Base-by-base conservation (phyloP, 2,888 invertebrate species). In the Meiosimyza decipiens region DNA sequence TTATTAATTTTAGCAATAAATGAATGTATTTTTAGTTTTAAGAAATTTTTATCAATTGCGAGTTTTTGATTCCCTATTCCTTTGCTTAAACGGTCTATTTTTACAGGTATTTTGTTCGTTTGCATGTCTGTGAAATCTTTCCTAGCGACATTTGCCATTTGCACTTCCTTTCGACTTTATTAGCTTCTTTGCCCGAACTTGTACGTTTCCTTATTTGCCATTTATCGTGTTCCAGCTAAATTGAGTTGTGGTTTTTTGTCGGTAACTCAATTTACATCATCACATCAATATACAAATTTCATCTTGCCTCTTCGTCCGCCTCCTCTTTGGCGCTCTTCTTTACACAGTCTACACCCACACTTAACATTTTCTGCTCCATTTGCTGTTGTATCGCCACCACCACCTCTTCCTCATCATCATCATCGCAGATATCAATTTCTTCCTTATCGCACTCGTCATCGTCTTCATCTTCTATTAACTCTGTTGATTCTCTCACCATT, bases 231-330 rank as follows among this genome's bases (percentile, higher is more conserved):
- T 52, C 47, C 62, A 52, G 28, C 18, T 59, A 5, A 18, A 28
- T 2, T 33, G 59, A 66, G 65, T 33, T 33, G 12, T 50, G 51
- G 33, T 63, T 51, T 15, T 57, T 15, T 33, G n/a, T 22, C 22
- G 12, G 33, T 40, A 11, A 54, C n/a, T 51, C 49, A 51, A 18
- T 77, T 80, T 84, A 84, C 78, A 84, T 80, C 77, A 84, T 78
- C 74, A 84, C 84, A 75, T 84, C 84, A 76, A 84, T 83, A 79
- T 80, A 83, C 80, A 84, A 81, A 80, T 84, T 84, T 84, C 84
- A 84, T 84, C 84, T 84, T 77, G 79, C 76, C 77, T 76, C 79
- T 70, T 77, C 62, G 71, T 77, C 78, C 71, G 75, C 60, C 72
- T 78, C 67, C 15, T 15, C 54, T 7, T n/a, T 75, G 65, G 71